These are phyloP conservation scores for Macaria liturata DNA, from an alignment of 2,888 invertebrate genomes.

Conservation along the genomic window DNA sequence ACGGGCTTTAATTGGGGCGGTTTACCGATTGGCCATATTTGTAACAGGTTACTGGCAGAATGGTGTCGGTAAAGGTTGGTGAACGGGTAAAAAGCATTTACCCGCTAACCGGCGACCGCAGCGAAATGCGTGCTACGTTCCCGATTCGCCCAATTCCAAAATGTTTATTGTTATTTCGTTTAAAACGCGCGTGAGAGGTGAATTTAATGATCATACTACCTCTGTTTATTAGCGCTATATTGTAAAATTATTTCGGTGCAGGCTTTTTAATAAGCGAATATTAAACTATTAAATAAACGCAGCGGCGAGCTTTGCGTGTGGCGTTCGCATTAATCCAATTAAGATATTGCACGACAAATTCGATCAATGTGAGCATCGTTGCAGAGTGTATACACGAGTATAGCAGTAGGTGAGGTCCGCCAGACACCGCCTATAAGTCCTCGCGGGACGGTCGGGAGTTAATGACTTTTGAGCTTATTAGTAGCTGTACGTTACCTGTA, in stretches of 20 bases:
- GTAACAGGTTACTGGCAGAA: slow-evolving; percentile 30
- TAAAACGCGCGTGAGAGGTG: slow-evolving; percentile 8
- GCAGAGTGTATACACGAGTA: too few relatives aligned
- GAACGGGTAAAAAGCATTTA: slow-evolving; percentile 19
- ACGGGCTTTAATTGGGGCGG: slow-evolving; percentile 38
- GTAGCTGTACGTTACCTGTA: slow-evolving; percentile 21
- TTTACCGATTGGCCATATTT: slow-evolving; percentile 38
- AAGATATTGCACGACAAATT: too few relatives aligned
- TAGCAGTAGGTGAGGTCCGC: too few relatives aligned
- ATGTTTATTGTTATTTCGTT: slow-evolving; percentile 23
- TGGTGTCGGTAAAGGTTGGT: slow-evolving; percentile 13
- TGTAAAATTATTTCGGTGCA: background rate
- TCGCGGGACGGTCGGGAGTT: slow-evolving; percentile 3
- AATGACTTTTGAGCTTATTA: slow-evolving; percentile 22
- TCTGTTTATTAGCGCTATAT: background rate
- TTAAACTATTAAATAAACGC: slow-evolving; percentile 15
- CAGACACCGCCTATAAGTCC: too few relatives aligned
- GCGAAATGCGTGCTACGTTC: slow-evolving; percentile 29
- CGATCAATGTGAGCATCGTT: too few relatives aligned
- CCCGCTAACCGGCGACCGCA: slow-evolving; percentile 26
- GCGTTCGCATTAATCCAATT: too few relatives aligned
- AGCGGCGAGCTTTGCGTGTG: too few relatives aligned
- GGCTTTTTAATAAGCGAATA: background rate
- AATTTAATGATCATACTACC: slow-evolving; percentile 9
- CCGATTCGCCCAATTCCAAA: slow-evolving; percentile 16